Conservation (phyloP, 2,797 vertebrate genomes). For the Ciconia nigra region DNA sequence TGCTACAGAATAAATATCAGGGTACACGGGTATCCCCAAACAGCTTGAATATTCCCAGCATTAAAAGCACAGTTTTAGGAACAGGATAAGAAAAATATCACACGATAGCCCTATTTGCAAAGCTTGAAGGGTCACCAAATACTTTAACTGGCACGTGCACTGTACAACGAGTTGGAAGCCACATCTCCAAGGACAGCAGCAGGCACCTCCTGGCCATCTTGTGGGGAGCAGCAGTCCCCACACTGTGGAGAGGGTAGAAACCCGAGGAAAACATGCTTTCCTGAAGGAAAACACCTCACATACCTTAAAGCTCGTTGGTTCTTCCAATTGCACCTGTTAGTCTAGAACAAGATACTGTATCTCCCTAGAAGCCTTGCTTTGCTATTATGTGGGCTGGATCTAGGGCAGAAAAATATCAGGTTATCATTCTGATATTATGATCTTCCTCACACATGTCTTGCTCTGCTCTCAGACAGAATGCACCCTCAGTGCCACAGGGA, state of each 20-base stretch:
- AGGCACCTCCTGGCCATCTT: not conserved
- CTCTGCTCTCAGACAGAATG: not conserved
- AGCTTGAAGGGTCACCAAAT: not conserved
- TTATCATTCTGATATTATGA: not conserved
- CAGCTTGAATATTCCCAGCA: not conserved
- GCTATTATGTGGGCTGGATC: not conserved
- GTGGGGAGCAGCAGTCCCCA: not conserved
- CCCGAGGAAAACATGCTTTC: not conserved
- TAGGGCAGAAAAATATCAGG: not conserved
- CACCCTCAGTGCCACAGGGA: not conserved
- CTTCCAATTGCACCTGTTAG: not conserved
- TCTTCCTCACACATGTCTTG: not conserved
- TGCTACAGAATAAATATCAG: not conserved
- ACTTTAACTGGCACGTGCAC: rapidly evolving
- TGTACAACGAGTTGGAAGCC: not conserved
- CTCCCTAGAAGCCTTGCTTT: not conserved
- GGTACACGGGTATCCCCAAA: not conserved
- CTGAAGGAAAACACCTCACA: not conserved
- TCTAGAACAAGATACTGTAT: rapidly evolving
- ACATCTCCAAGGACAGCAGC: rapidly evolving
- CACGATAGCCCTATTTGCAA: not conserved
- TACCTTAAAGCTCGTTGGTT: not conserved
- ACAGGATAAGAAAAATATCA: not conserved
- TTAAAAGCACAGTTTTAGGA: not conserved
- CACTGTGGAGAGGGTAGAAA: not conserved